These are phyloP conservation scores for Spondyliosoma cantharus DNA, from an alignment of 2,797 vertebrate species.

Conservation along the genomic window DNA sequence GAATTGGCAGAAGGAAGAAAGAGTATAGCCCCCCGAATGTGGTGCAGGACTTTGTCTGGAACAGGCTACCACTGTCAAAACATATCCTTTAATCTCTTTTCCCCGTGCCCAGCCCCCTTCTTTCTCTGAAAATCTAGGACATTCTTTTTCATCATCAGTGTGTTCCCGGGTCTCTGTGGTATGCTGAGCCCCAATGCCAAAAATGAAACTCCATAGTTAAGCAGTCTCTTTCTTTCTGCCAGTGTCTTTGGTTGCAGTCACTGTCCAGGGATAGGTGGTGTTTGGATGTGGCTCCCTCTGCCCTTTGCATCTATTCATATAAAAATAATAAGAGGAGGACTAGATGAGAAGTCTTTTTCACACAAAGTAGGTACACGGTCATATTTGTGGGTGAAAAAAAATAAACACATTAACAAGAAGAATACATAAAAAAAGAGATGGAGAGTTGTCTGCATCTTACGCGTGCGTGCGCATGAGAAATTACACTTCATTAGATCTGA, in stretches of 20 bases:
- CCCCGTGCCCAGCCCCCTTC: conserved; percentile 59
- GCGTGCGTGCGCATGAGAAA: conserved; percentile 2
- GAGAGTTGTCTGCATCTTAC: neutral
- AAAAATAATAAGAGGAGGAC: conserved; percentile 7
- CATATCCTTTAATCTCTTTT: conserved; percentile 76
- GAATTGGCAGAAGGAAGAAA: conserved; percentile 33
- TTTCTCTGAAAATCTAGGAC: conserved; percentile 79
- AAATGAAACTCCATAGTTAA: conserved; percentile 67
- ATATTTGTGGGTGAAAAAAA: conserved; percentile 22
- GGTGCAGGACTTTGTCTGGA: conserved; percentile 63
- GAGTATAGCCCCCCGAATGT: conserved; percentile 21
- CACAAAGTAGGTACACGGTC: conserved; percentile 42
- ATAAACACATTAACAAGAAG: conserved; percentile 17
- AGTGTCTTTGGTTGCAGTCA: conserved; percentile 38
- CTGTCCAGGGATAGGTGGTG: conserved; percentile 42
- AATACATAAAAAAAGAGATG: conserved; percentile 12
- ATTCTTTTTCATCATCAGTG: conserved; percentile 78
- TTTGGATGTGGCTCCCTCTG: conserved; percentile 38
- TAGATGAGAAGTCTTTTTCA: conserved; percentile 8
- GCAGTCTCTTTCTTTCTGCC: conserved; percentile 71
- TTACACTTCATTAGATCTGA: conserved; percentile 36
- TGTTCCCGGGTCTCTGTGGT: conserved; percentile 72
- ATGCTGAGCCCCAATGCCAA: conserved; percentile 63
- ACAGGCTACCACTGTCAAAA: conserved; percentile 74
- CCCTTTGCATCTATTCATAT: conserved; percentile 32